Percentiles rank a stretch among this genome's conserved stretches.
phyloP scores from a whole-genome alignment of 1,140 invertebrate genomes.

The Calephelis nemesis region DNA sequence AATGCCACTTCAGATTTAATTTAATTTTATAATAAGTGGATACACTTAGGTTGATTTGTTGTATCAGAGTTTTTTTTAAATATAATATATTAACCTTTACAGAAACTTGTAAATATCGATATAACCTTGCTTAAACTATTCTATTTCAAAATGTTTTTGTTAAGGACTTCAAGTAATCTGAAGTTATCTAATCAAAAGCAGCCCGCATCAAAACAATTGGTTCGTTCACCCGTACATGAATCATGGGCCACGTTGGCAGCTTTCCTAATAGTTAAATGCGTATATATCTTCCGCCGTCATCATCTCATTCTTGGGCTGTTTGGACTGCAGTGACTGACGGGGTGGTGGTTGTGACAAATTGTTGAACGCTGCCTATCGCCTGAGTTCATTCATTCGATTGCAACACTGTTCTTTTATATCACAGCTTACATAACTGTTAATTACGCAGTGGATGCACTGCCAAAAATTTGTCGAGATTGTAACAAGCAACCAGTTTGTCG shows the following conservation, averaged over 20 bases:
- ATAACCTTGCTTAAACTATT: not conserved
- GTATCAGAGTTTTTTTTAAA: too few relatives aligned
- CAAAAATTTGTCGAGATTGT: slow-evolving; percentile 4
- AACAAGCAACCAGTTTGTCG: not conserved
- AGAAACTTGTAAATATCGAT: too few relatives aligned
- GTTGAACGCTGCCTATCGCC: slow-evolving; percentile 54
- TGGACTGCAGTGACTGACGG: slow-evolving; percentile 61
- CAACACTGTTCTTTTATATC: slow-evolving; percentile 20
- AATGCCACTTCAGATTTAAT: too few relatives aligned
- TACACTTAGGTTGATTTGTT: too few relatives aligned
- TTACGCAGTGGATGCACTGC: not conserved
- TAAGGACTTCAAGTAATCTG: slow-evolving; percentile 30
- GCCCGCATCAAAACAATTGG: slow-evolving; percentile 70
- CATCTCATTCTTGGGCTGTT: slow-evolving; percentile 67
- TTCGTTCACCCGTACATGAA: slow-evolving; percentile 66
- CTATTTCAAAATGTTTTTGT: slow-evolving; percentile 10
- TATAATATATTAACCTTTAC: too few relatives aligned
- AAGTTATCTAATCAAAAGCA: slow-evolving; percentile 57
- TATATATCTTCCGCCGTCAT: slow-evolving; percentile 66
- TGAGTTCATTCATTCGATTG: slow-evolving; percentile 26
- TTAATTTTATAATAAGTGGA: too few relatives aligned
- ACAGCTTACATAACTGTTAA: slow-evolving; percentile 11
- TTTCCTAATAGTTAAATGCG: slow-evolving; percentile 68
- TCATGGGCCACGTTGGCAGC: slow-evolving; percentile 62
- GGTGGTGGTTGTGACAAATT: slow-evolving; percentile 71